Conservation (phyloP, 2,888 invertebrate genomes). For the Siphlonurus alternatus region DNA sequence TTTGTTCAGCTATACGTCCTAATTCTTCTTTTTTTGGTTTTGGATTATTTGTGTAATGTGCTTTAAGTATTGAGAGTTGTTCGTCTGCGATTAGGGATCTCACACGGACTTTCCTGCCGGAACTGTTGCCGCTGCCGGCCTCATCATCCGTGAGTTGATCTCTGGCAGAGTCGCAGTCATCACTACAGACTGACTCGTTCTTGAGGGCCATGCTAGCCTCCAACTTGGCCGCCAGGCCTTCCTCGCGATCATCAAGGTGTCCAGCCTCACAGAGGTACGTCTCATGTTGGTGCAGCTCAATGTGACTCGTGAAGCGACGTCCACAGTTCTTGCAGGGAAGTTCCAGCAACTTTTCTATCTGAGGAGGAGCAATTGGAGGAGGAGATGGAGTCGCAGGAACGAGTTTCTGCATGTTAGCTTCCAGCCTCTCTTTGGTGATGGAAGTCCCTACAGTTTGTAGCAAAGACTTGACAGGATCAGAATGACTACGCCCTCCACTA, state of each 20-base stretch:
- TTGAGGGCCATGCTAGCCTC: conserved; percentile 42
- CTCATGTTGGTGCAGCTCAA: conserved; percentile 53
- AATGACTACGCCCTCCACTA: neutral
- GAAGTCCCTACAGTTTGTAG: conserved; percentile 57
- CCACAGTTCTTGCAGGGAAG: conserved; percentile 41
- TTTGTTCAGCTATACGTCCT: conserved; percentile 64
- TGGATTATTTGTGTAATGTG: conserved; percentile 78
- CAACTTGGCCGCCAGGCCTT: conserved; percentile 60
- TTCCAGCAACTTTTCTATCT: conserved; percentile 23
- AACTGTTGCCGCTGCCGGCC: conserved; percentile 17
- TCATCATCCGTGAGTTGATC: conserved; percentile 27
- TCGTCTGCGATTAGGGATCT: conserved; percentile 89
- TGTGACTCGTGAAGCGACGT: conserved; percentile 37
- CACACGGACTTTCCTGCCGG: conserved; percentile 68
- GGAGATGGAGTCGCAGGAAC: conserved; percentile 22
- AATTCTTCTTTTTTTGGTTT: conserved; percentile 90
- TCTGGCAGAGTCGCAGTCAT: conserved; percentile 39
- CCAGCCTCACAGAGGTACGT: conserved; percentile 29
- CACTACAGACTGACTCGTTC: conserved; percentile 31
- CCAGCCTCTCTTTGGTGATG: conserved; percentile 54
- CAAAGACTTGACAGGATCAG: conserved; percentile 40
- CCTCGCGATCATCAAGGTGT: conserved; percentile 31
- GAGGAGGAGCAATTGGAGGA: too few species aligned
- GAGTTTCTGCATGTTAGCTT: conserved; percentile 47
- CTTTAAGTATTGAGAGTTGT: conserved; percentile 74